phyloP scores from a whole-genome alignment of 2,113 vertebrate genomes.

The Leptocoma aspasia region DNA sequence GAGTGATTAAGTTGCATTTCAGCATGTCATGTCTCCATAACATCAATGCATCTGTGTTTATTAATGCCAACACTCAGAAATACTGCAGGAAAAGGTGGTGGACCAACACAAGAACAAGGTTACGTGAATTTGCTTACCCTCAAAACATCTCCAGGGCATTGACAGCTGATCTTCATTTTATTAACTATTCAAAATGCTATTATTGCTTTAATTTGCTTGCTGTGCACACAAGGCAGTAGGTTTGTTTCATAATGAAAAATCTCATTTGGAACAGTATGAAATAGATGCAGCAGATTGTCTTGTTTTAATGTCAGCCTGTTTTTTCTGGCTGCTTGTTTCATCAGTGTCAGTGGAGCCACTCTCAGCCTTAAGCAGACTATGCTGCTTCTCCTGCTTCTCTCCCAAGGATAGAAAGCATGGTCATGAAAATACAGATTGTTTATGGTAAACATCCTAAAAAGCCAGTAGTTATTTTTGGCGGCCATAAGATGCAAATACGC shows the following conservation, averaged over 20 bases:
- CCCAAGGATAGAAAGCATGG: background rate
- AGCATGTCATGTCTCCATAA: background rate
- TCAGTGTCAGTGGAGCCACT: background rate
- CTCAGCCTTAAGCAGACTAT: background rate
- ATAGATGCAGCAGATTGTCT: conserved; percentile 12
- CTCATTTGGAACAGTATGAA: background rate
- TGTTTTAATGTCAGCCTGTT: conserved; percentile 19
- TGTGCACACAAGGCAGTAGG: background rate
- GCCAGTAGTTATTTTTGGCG: conserved; percentile 9
- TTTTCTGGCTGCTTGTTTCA: conserved; percentile 1
- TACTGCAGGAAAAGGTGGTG: background rate
- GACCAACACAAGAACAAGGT: background rate
- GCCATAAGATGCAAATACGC: background rate
- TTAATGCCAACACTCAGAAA: background rate
- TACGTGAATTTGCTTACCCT: background rate
- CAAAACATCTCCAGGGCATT: background rate
- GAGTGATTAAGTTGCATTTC: background rate
- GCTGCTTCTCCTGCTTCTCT: background rate
- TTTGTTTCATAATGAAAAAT: conserved; percentile 4
- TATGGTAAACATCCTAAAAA: conserved; percentile 27
- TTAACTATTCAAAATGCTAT: conserved; percentile 26
- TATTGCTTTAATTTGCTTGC: conserved; percentile 25
- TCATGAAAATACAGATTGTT: conserved; percentile 38
- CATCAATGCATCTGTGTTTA: background rate
- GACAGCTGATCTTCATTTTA: background rate